Percentiles rank a stretch among this genome's conserved stretches.
Conservation (phyloP, 1,140 invertebrate genomes). For the Acromyrmex echinatior region DNA sequence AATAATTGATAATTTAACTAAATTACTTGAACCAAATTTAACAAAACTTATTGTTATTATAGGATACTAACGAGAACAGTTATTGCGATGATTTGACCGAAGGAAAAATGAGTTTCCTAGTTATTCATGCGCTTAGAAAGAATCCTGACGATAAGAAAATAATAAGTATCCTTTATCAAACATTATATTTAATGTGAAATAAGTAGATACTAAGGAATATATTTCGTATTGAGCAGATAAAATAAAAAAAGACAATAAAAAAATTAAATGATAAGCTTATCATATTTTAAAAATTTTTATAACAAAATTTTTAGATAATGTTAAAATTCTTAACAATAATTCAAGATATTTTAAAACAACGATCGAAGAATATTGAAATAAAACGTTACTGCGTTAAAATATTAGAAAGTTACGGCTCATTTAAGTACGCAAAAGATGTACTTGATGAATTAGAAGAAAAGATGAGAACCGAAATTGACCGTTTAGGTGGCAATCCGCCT, state of each 20-base stretch:
- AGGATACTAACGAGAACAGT: constrained; percentile 98
- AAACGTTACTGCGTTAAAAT: constrained; percentile 97
- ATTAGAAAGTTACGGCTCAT: constrained; percentile 95
- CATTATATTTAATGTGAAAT: neutral
- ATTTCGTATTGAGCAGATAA: too few relatives aligned
- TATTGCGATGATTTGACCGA: constrained; percentile 99
- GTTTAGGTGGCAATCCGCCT: constrained; percentile 94
- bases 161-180: constrained; percentile 93
- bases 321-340: constrained; percentile 66
- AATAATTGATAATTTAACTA: constrained; percentile 72
- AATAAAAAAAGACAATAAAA: too few relatives aligned
- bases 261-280: too few relatives aligned
- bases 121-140: constrained; percentile 96
- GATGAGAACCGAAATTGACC: constrained; percentile 91
- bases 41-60: constrained; percentile 81
- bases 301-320: neutral
- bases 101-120: constrained; percentile 99
- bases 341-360: constrained; percentile 94
- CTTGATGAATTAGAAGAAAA: constrained; percentile 91
- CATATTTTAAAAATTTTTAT: constrained; percentile 5
- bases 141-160: constrained; percentile 94
- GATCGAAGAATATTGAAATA: constrained; percentile 95
- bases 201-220: too few relatives aligned
- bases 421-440: constrained; percentile 93
- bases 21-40: neutral